phyloP scores from a whole-genome alignment of 2,113 vertebrate species.

The Dasyprocta punctata region DNA sequence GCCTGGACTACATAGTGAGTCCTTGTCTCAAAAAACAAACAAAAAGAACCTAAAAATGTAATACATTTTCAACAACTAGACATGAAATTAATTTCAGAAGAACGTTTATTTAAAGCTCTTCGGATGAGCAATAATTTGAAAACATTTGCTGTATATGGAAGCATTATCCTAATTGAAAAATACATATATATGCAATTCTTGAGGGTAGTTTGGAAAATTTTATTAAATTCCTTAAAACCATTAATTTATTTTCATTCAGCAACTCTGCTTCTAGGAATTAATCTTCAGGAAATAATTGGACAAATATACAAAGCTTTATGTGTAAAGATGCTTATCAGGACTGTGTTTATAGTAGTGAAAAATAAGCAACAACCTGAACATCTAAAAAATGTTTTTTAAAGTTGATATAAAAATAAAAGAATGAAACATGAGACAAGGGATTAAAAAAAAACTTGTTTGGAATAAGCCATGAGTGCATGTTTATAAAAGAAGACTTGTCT shows the following conservation, averaged over 20 bases:
- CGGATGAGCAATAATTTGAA: background rate
- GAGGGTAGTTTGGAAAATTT: constrained; percentile 29
- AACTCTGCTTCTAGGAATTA: constrained; percentile 24
- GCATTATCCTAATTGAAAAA: background rate
- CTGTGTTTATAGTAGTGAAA: constrained; percentile 21
- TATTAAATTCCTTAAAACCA: constrained; percentile 30
- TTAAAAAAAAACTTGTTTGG: background rate
- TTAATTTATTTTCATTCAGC: constrained; percentile 21
- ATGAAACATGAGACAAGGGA: background rate
- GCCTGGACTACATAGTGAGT: too few species aligned
- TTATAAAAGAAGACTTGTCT: background rate
- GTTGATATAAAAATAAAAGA: background rate
- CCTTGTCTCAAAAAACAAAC: too few species aligned
- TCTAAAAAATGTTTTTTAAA: constrained; percentile 41
- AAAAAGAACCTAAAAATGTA: background rate
- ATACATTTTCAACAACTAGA: background rate
- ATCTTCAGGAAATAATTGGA: constrained; percentile 35
- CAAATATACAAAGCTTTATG: background rate
- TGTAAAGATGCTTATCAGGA: background rate
- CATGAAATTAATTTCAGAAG: constrained; percentile 53
- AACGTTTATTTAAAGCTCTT: constrained; percentile 40
- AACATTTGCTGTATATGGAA: background rate
- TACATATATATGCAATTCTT: background rate
- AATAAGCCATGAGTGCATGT: background rate
- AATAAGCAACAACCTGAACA: background rate